These are phyloP conservation scores for Clunio marinus DNA, from an alignment of 2,888 invertebrate genomes.

Conservation along the genomic window DNA sequence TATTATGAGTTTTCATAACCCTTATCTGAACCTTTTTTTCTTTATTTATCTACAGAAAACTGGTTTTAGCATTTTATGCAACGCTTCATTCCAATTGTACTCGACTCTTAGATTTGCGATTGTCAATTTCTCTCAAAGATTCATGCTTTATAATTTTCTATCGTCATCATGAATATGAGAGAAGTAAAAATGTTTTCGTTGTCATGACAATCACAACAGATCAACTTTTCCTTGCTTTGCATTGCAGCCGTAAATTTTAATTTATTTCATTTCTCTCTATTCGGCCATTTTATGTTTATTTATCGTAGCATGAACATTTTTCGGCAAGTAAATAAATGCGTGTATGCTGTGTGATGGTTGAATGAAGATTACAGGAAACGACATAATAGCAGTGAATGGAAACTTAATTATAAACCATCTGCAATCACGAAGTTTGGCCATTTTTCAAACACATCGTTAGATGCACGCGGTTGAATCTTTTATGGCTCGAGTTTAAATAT, in stretches of 20 bases:
- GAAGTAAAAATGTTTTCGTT: no score
- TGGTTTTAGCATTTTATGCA: neutral
- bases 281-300: neutral
- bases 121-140: neutral
- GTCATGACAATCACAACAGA: slow-evolving; percentile 29
- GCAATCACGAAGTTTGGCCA: slow-evolving; percentile 28
- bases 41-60: neutral
- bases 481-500: no score
- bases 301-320: neutral
- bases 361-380: neutral
- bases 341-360: neutral
- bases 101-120: neutral
- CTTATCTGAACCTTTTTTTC: slow-evolving; percentile 13
- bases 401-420: slow-evolving; percentile 25
- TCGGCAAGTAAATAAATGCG: neutral
- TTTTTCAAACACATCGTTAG: slow-evolving; percentile 12
- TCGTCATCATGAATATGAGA: no score
- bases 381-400: neutral
- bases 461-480: slow-evolving; percentile 1
- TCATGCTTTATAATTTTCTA: no score
- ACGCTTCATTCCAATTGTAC: neutral
- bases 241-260: slow-evolving; percentile 14
- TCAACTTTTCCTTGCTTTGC: neutral
- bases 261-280: neutral
- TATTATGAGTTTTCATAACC: neutral